A percentile compares a stretch with the other conserved stretches of the same genome.
These are phyloP conservation scores for Catostylus mosaicus DNA, from an alignment of 30 jellyfish, hydroid and myxozoan species.

Conservation along the genomic window DNA sequence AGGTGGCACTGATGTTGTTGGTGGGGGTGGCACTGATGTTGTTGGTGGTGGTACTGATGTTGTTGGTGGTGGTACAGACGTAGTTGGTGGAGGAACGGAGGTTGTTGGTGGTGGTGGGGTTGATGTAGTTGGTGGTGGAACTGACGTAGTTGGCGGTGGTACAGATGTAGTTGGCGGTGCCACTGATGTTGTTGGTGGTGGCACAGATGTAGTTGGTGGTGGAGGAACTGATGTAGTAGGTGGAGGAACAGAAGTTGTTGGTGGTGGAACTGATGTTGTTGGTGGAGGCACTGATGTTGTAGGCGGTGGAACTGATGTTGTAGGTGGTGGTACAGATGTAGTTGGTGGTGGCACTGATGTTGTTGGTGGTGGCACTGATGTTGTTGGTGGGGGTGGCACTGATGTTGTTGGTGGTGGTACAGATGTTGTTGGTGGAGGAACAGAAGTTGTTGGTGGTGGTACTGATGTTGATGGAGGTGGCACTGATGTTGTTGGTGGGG, in stretches of 20 bases:
- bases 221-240: not conserved
- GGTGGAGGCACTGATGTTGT: conserved; percentile 7
- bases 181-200: not conserved
- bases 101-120: conserved; percentile 17
- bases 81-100: conserved; percentile 1
- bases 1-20: conserved; percentile 38
- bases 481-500: conserved; percentile 19
- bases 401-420: conserved; percentile 15
- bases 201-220: not conserved
- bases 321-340: not conserved
- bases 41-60: not conserved
- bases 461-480: not conserved
- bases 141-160: conserved; percentile 21
- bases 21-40: conserved; percentile 3
- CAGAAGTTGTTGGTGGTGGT: conserved; percentile 30
- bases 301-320: conserved; percentile 5
- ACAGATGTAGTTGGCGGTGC: conserved; percentile 17
- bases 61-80: conserved; percentile 3
- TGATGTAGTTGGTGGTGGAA: conserved; percentile 11
- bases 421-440: conserved; percentile 29
- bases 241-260: not conserved
- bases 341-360: conserved; percentile 7
- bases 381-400: conserved; percentile 25
- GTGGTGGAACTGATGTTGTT: conserved; percentile 1
- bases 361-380: conserved; percentile 7